phyloP scores from a whole-genome alignment of 2,888 invertebrate genomes.

The Odontothrips loti region DNA sequence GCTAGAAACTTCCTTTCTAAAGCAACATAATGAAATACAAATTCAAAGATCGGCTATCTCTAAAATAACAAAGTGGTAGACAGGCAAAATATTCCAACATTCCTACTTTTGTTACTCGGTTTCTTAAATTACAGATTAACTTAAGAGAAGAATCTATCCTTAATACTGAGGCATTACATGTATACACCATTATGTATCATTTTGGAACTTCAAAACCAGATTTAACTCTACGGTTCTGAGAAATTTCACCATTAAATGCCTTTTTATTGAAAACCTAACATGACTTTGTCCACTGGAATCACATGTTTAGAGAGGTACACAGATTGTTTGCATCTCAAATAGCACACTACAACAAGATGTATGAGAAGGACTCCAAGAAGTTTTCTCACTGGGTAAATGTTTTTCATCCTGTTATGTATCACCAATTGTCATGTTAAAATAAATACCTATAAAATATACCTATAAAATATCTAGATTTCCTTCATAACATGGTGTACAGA shows the following conservation, averaged over 20 bases:
- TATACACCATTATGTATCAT: background rate
- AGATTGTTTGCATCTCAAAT: background rate
- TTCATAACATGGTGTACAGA: constrained; percentile 18
- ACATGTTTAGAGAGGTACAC: constrained; percentile 2
- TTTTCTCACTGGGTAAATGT: constrained; percentile 9
- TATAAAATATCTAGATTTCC: constrained; percentile 25
- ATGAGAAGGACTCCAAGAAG: background rate
- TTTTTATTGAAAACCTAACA: background rate
- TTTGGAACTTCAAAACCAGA: background rate
- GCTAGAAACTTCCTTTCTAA: background rate
- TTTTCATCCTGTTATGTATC: background rate
- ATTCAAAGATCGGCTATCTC: background rate
- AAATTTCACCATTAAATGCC: constrained; percentile 2
- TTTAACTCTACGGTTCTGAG: background rate
- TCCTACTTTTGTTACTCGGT: background rate
- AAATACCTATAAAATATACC: constrained; percentile 19
- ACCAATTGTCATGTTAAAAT: constrained; percentile 12
- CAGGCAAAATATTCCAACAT: too few relatives aligned
- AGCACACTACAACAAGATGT: background rate
- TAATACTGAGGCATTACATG: constrained; percentile 17
- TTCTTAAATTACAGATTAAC: background rate
- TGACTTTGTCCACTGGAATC: constrained; percentile 1
- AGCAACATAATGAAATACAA: background rate
- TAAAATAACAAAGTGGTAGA: too few relatives aligned
- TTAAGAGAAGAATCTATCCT: background rate